phyloP scores from a whole-genome alignment of 2,113 vertebrate genomes.

The Bettongia penicillata region DNA sequence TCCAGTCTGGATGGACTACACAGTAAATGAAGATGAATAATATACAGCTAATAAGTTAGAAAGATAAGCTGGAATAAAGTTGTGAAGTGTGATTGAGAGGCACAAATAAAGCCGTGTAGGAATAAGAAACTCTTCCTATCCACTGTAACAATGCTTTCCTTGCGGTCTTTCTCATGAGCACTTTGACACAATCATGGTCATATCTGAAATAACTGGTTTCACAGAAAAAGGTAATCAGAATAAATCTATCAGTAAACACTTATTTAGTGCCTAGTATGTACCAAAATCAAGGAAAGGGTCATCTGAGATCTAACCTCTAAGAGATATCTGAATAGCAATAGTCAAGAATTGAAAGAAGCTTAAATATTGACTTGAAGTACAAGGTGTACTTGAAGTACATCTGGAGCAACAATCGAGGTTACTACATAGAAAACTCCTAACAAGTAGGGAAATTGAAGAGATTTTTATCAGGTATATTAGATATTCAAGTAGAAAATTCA shows the following conservation, averaged over 20 bases:
- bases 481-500: background rate
- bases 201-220: background rate
- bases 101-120: background rate
- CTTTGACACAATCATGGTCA: background rate
- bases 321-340: background rate
- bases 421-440: background rate
- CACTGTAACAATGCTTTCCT: background rate
- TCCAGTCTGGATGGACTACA: background rate
- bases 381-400: background rate
- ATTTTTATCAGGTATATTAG: background rate
- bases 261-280: background rate
- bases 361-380: background rate
- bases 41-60: background rate
- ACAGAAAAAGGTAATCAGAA: background rate
- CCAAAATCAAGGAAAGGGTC: background rate
- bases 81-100: background rate
- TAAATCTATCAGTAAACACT: background rate
- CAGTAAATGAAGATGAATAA: background rate
- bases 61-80: background rate
- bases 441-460: background rate
- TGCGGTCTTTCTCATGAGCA: background rate
- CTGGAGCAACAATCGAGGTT: background rate
- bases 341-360: background rate
- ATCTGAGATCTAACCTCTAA: background rate
- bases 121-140: background rate